Evolutionary conservation across 2,113 vertebrate species (phyloP), one percentile per base, ranked within the genome.

Genomic region (Microtus ochrogaster): DNA sequence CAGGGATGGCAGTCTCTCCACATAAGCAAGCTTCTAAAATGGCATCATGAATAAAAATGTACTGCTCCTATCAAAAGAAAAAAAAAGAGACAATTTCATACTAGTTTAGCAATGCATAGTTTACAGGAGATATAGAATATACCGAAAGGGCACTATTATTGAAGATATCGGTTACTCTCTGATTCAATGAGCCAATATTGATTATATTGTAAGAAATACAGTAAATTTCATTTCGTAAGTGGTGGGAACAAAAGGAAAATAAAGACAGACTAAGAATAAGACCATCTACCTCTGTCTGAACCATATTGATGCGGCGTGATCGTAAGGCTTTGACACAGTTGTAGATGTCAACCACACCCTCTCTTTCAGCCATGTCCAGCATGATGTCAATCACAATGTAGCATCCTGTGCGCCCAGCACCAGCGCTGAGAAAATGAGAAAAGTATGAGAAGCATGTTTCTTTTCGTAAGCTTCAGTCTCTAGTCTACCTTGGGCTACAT

Each of bases 341-440:
- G 98, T 99, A 99, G 98, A 99, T 99, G 96, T 99, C 99, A 76
- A 99, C 99, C 55, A 99, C 99, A 3, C 99, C 99, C 98, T 99
- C 99, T 97, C 99, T 98, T 98, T 99, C 99, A 7, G 99, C 99
- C 99, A 99, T 99, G 97, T 99, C 99, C 98, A 99, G 93, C 99
- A 99, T 99, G 98, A 99, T 99, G 98, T 99, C 99, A 0, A 99
- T 99, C 96, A 99, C 99, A 13, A 99, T 99, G 95, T 99, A 99
- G 92, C 99, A 99, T 94, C 99, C 99, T 3, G 99, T 99, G 55
- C 99, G 98, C 3, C 99, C 99, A 66, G 99, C 99, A 97, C 99
- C 99, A 95, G 99, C 99, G 97, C 99, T 91, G 44, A 96, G 95
- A 74, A 16, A 73, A 49, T 36, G 94, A 16, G 94, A 93, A 41